These are phyloP conservation scores for Argyrosomus japonicus DNA, from an alignment of 2,113 vertebrate genomes.

Conservation along the genomic window DNA sequence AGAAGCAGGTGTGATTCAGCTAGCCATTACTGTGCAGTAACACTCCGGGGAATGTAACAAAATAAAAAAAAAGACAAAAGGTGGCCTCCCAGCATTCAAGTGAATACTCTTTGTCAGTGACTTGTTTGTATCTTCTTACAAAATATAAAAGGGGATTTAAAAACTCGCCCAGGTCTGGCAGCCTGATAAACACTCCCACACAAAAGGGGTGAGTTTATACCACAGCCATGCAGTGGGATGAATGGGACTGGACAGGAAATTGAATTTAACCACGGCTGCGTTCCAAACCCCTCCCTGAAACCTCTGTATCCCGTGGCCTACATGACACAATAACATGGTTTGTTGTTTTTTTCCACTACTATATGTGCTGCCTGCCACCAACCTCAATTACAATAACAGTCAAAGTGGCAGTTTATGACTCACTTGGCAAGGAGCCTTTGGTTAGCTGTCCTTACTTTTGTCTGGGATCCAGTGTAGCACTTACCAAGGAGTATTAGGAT, in stretches of 20 bases:
- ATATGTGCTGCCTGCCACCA: constrained; percentile 19
- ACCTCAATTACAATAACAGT: constrained; percentile 41
- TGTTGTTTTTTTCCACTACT: constrained; percentile 37
- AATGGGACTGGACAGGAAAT: constrained; percentile 66
- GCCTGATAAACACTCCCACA: constrained; percentile 59
- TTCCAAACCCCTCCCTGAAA: constrained; percentile 58
- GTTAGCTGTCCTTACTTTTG: constrained; percentile 3
- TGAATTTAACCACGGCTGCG: constrained; percentile 58
- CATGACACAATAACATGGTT: constrained; percentile 62
- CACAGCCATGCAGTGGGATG: constrained; percentile 72
- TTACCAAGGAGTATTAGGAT: constrained; percentile 3
- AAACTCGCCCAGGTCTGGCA: not conserved
- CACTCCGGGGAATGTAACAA: not conserved
- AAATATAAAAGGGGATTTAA: constrained; percentile 18
- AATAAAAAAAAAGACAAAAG: not conserved
- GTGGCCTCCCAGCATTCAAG: not conserved
- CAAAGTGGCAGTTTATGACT: constrained; percentile 62
- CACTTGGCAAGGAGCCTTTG: not conserved
- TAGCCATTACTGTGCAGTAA: not conserved
- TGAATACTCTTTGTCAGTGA: constrained; percentile 16
- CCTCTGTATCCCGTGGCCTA: constrained; percentile 55
- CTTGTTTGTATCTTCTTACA: constrained; percentile 21
- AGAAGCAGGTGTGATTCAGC: constrained; percentile 48
- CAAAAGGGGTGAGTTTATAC: constrained; percentile 52
- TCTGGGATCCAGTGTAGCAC: not conserved